phyloP scores from a whole-genome alignment of 2,888 invertebrate genomes.

The Ectobius pallidus region DNA sequence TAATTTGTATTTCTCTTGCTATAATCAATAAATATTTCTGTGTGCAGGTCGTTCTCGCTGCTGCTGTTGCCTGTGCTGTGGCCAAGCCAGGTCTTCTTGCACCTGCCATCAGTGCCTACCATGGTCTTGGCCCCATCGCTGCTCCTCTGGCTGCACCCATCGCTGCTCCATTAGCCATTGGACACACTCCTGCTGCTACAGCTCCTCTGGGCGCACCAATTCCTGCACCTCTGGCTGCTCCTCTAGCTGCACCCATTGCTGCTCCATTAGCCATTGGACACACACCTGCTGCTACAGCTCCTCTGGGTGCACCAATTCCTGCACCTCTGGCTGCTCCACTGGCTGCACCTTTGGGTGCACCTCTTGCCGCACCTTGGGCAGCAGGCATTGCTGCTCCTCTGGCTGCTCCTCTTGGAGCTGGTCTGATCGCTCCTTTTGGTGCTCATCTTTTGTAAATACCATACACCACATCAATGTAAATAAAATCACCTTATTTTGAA shows the following conservation, averaged over 20 bases:
- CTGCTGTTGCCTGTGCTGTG: conserved; percentile 52
- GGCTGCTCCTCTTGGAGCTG: conserved; percentile 14
- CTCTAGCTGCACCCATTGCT: conserved; percentile 50
- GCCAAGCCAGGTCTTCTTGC: conserved; percentile 47
- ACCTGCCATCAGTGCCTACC: conserved; percentile 41
- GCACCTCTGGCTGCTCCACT: conserved; percentile 43
- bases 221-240: conserved; percentile 47
- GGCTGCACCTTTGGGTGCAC: conserved; percentile 42
- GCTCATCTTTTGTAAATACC: too few relatives aligned
- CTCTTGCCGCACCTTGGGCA: conserved; percentile 50
- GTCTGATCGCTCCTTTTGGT: background rate
- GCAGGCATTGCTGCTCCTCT: background rate
- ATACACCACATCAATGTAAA: too few relatives aligned
- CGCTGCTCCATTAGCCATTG: conserved; percentile 44
- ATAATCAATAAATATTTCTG: too few relatives aligned
- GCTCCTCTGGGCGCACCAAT: conserved; percentile 46
- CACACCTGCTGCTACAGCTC: conserved; percentile 14
- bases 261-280: conserved; percentile 26
- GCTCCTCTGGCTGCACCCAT: conserved; percentile 47
- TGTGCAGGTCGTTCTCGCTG: conserved; percentile 54
- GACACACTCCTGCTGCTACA: conserved; percentile 48
- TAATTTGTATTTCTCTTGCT: too few relatives aligned
- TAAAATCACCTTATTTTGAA: too few relatives aligned
- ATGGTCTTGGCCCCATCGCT: conserved; percentile 48
- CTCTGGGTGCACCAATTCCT: background rate